Conservation (phyloP, 1,140 invertebrate genomes). For the Heliconius himera region DNA sequence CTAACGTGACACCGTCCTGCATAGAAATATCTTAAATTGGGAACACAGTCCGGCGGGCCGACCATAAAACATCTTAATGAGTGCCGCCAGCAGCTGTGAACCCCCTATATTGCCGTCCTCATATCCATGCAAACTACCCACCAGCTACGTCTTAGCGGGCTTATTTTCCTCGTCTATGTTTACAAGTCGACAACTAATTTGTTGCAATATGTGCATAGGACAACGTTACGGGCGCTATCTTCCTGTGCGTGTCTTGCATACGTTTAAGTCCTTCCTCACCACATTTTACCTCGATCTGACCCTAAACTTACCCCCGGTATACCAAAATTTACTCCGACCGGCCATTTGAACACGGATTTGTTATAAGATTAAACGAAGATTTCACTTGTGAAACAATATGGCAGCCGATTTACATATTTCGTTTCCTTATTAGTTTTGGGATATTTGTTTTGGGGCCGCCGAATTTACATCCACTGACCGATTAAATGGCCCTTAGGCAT, state of each 20-base stretch:
- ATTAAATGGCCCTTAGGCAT: slow-evolving; percentile 81
- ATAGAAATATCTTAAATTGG: slow-evolving; percentile 82
- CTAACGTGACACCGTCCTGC: slow-evolving; percentile 76
- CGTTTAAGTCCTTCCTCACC: slow-evolving; percentile 67
- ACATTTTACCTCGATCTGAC: slow-evolving; percentile 62
- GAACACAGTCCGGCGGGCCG: slow-evolving; percentile 77
- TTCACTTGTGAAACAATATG: slow-evolving; percentile 82
- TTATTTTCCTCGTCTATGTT: slow-evolving; percentile 76
- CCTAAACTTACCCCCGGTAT: slow-evolving; percentile 75
- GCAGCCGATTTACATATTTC: slow-evolving; percentile 81
- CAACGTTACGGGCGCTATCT: slow-evolving; percentile 77
- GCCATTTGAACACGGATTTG: slow-evolving; percentile 82
- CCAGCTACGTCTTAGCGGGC: slow-evolving; percentile 74
- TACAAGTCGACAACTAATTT: slow-evolving; percentile 82
- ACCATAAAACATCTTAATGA: slow-evolving; percentile 81
- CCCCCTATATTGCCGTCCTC: slow-evolving; percentile 75
- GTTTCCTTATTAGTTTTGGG: slow-evolving; percentile 82
- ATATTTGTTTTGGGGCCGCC: slow-evolving; percentile 79
- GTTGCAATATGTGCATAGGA: slow-evolving; percentile 83
- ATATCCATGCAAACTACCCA: slow-evolving; percentile 80
- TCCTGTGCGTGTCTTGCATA: slow-evolving; percentile 77
- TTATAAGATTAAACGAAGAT: slow-evolving; percentile 83
- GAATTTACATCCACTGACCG: slow-evolving; percentile 81
- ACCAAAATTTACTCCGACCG: slow-evolving; percentile 78
- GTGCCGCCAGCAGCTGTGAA: slow-evolving; percentile 75